A percentile compares a stretch with the other conserved stretches of the same genome.
Evolutionary conservation across 2,797 vertebrate genomes (phyloP).

Genomic region (Eptatretus atami): DNA sequence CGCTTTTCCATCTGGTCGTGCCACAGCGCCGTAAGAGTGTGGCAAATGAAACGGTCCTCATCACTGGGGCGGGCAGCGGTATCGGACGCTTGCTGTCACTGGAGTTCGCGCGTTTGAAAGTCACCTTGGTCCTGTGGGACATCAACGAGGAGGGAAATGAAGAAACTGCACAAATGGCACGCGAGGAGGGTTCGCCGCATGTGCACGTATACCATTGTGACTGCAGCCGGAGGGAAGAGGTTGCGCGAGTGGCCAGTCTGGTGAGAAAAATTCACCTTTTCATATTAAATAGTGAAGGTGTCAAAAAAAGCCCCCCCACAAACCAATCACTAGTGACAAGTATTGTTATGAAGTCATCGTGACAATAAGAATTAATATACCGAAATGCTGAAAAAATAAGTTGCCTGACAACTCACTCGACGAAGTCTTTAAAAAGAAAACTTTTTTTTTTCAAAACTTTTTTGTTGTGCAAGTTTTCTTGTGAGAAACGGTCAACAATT

Average conservation of each 20-base stretch:
- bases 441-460: too few species aligned
- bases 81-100: slow-evolving; percentile 35
- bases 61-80: slow-evolving; percentile 37
- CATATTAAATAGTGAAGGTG: too few species aligned
- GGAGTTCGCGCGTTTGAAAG: slow-evolving; percentile 22
- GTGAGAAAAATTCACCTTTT: slow-evolving; percentile 14
- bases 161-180: slow-evolving; percentile 22
- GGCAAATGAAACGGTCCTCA: slow-evolving; percentile 33
- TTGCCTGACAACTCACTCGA: too few species aligned
- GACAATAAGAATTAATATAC: too few species aligned
- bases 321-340: too few species aligned
- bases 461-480: too few species aligned
- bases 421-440: too few species aligned
- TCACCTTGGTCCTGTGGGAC: slow-evolving; percentile 48
- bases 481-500: too few species aligned
- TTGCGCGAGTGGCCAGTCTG: slow-evolving; percentile 46
- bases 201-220: slow-evolving; percentile 35
- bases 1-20: slow-evolving; percentile 16
- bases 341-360: too few species aligned
- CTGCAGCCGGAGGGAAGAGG: slow-evolving; percentile 38
- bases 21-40: slow-evolving; percentile 22
- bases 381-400: too few species aligned
- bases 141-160: slow-evolving; percentile 30
- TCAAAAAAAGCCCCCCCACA: too few species aligned
- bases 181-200: slow-evolving; percentile 11